These are phyloP conservation scores for Nothocercus julius DNA, from an alignment of 2,113 vertebrate genomes.

Conservation along the genomic window DNA sequence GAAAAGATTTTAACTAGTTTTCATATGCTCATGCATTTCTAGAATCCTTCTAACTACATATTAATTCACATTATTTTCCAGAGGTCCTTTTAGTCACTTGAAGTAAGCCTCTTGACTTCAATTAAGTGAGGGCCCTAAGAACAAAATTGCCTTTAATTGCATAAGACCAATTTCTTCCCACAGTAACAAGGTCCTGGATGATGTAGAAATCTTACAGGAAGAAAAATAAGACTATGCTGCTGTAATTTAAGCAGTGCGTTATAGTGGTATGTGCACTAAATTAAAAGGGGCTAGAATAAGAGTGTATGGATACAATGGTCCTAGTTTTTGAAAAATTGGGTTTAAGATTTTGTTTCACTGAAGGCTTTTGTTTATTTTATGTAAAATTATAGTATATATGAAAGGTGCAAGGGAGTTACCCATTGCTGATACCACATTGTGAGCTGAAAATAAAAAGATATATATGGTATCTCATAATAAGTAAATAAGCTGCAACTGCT, in stretches of 20 bases:
- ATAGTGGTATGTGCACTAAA: neutral
- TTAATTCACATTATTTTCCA: neutral
- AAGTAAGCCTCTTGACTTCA: neutral
- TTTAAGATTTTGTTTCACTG: neutral
- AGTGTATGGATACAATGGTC: neutral
- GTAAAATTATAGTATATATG: neutral
- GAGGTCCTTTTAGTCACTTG: neutral
- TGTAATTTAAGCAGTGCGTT: neutral
- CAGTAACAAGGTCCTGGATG: neutral
- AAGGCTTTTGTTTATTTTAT: neutral
- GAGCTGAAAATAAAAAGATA: neutral
- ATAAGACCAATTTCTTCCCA: neutral
- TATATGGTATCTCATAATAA: neutral
- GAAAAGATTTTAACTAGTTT: neutral
- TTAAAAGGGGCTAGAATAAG: constrained; percentile 3
- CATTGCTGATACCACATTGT: neutral
- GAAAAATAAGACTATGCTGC: neutral
- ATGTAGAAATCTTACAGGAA: neutral
- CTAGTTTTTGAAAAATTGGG: neutral
- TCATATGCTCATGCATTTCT: neutral
- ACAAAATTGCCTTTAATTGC: neutral
- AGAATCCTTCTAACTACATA: neutral
- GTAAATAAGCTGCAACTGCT: neutral
- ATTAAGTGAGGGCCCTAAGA: neutral
- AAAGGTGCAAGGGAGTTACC: neutral